Base-by-base conservation (phyloP, 2,797 vertebrate genomes). In the Sphenopsis melanotis region DNA sequence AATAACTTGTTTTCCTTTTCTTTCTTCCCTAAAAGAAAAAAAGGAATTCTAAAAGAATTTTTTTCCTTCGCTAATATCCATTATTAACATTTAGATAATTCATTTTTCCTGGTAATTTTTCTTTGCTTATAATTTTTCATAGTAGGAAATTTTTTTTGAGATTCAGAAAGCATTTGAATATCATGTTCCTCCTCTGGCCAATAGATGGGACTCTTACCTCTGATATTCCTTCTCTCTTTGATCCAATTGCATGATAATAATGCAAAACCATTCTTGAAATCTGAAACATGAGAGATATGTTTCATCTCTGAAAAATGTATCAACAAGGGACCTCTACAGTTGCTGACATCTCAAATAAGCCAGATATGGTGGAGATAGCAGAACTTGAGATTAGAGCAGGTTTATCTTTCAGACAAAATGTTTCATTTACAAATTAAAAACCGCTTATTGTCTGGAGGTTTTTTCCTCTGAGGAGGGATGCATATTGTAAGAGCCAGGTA, bases 161-260 rank as follows among this genome's bases (percentile, higher is more conserved):
- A n/a, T 22, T 74, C 41, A 32, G 41, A 83, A 83, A 74, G 11
- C 8, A 27, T 70, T 91, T 77, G 29, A 2, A 63, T 95, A 61
- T 83, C 7, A 13, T 80, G 56, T 94, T 91, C 66, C 60, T 87
- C 41, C 69, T 90, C 47, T 80, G 84, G 41, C 92, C 94, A 93
- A 87, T 74, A 96, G 95, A 60, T 93, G 94, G 91, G 71, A 89
- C 93, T 94, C 94, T 96, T 83, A 60, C 64, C 47, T 85, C 78
- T 89, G 52, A 27, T 80, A 84, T 83, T 9, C 53, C 56, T 87
- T 83, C 18, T 70, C n/a, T 82, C 56, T 90, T 83, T 87, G 66
- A 82, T 89, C 47, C 59, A 20, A 56, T 49, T 5, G 1, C 15
- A 36, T 39, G 41, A 68, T 49, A 77, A 83, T 10, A 74, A 27